phyloP scores from a whole-genome alignment of 2,888 invertebrate genomes.

The Acrobasis suavella region DNA sequence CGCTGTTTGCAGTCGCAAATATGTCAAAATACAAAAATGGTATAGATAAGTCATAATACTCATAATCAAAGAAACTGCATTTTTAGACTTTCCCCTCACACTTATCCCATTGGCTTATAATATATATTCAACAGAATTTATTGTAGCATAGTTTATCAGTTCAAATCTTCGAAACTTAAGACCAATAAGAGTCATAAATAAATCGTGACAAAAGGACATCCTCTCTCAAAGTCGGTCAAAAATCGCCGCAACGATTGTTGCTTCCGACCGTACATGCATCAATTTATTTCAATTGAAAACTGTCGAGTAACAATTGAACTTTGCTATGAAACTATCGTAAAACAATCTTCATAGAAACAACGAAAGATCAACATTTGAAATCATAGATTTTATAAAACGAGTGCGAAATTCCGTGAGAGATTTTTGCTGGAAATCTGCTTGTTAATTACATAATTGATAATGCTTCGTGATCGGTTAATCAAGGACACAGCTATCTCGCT shows the following conservation, averaged over 20 bases:
- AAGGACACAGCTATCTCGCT: constrained; percentile 1
- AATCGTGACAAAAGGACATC: constrained; percentile 9
- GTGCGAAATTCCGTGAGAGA: not conserved
- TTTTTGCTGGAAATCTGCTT: not conserved
- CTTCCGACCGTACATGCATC: constrained; percentile 35
- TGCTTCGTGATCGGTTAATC: not conserved
- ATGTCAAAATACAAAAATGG: too few relatives aligned
- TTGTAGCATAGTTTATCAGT: not conserved
- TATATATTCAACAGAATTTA: not conserved
- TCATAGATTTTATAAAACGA: not conserved
- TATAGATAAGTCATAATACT: too few relatives aligned
- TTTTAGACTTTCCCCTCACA: too few relatives aligned
- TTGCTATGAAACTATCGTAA: constrained; percentile 46
- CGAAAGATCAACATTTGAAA: constrained; percentile 17
- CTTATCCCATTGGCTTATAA: not conserved
- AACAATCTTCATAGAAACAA: constrained; percentile 25
- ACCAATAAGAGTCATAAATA: not conserved
- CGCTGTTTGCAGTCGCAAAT: too few relatives aligned
- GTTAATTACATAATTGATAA: not conserved
- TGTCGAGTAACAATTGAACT: constrained; percentile 53
- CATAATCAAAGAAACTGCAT: too few relatives aligned
- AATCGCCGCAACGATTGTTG: constrained; percentile 10
- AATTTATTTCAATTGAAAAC: constrained; percentile 67
- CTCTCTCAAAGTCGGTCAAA: constrained; percentile 12
- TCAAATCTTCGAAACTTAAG: not conserved